Evolutionary conservation across 1,140 invertebrate genomes (phyloP), one percentile per base, ranked within the genome.

Genomic region (Chlorops oryzae): DNA sequence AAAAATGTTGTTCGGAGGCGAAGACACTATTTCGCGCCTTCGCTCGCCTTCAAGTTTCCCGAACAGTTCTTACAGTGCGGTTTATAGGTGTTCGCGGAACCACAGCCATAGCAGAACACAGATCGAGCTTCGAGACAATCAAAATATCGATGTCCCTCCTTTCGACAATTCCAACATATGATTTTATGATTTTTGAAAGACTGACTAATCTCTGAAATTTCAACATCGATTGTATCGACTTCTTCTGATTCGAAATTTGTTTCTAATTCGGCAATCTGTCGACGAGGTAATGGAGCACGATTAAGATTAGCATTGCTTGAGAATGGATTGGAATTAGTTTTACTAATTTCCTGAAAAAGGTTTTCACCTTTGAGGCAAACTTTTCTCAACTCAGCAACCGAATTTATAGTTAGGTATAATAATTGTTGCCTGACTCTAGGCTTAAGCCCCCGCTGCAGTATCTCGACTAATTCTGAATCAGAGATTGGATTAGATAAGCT

Each of bases 141-240:
- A 13, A 44, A 21, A 27, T 50, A 50, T 18, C 52, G 39, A 32
- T 50, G 52, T 13, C 47, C 47, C 2, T 37, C 17, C 3, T 49
- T 32, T 3, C 47, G 32, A 20, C 52, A 54, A 23, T 54, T 54
- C 52, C 40, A 54, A 39, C 46, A 53, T n/a, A n/a, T n/a, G n/a
- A n/a, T n/a, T n/a, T n/a, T n/a, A n/a, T n/a, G n/a, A n/a, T n/a
- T n/a, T n/a, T n/a, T n/a, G n/a, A n/a, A n/a, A n/a, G n/a, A n/a
- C n/a, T n/a, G n/a, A n/a, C n/a, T n/a, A n/a, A n/a, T n/a, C n/a
- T n/a, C n/a, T n/a, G n/a, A n/a, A n/a, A n/a, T n/a, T n/a, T n/a
- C n/a, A n/a, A n/a, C n/a, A n/a, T n/a, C n/a, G n/a, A n/a, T n/a
- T n/a, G n/a, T n/a, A n/a, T n/a, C n/a, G n/a, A n/a, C n/a, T n/a